Conservation (phyloP, 2,888 invertebrate species). For the Lathronympha strigana region DNA sequence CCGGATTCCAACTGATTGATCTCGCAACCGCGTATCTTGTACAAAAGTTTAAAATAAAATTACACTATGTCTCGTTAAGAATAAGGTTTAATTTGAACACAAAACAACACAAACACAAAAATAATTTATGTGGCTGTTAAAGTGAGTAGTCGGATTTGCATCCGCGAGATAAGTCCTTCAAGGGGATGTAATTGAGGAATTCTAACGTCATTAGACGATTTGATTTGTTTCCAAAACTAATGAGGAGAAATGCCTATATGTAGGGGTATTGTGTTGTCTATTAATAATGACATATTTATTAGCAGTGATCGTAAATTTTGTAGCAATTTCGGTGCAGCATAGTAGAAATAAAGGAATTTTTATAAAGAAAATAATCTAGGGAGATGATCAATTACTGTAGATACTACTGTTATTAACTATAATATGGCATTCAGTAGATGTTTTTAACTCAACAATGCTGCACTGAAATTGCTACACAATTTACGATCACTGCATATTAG, state of each 20-base stretch:
- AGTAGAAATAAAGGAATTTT: too few relatives aligned
- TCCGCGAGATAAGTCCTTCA: slow-evolving; percentile 46
- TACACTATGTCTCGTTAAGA: neutral
- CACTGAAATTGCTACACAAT: too few relatives aligned
- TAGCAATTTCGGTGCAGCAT: too few relatives aligned
- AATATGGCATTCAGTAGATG: too few relatives aligned
- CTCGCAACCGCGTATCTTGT: neutral
- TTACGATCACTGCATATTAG: too few relatives aligned
- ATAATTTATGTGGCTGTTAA: neutral
- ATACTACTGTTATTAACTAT: too few relatives aligned
- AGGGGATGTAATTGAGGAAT: slow-evolving; percentile 33
- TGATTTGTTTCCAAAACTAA: slow-evolving; percentile 32
- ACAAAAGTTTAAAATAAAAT: neutral
- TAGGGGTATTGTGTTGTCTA: neutral
- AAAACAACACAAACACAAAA: too few relatives aligned
- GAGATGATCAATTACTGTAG: too few relatives aligned
- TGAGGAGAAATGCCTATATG: neutral
- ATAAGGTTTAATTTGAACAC: neutral
- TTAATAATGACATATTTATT: neutral
- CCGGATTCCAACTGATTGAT: slow-evolving; percentile 16
- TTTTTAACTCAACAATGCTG: too few relatives aligned
- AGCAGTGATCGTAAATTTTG: too few relatives aligned
- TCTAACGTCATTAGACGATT: slow-evolving; percentile 30
- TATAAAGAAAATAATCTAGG: too few relatives aligned
- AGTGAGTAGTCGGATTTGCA: slow-evolving; percentile 31